phyloP scores from a whole-genome alignment of 2,113 vertebrate species.

The Menidia beryllina region DNA sequence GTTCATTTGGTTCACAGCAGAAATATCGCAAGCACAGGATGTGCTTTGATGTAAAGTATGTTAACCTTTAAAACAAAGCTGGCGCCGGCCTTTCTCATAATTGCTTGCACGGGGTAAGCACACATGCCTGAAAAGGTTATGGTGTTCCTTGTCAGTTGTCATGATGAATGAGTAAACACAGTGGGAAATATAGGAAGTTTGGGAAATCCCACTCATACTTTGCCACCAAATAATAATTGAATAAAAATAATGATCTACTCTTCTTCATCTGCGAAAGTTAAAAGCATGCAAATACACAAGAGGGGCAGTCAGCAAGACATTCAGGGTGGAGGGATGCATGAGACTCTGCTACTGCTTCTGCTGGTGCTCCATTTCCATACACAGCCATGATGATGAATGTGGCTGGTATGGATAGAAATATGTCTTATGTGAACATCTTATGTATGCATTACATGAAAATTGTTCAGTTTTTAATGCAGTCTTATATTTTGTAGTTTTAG shows the following conservation, averaged over 20 bases:
- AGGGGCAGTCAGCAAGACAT: slow-evolving; percentile 15
- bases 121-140: slow-evolving; percentile 78
- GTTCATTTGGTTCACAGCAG: slow-evolving; percentile 71
- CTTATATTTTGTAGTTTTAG: not conserved
- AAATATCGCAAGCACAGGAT: slow-evolving; percentile 71
- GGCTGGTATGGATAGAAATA: slow-evolving; percentile 16
- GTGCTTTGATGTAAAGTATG: slow-evolving; percentile 75
- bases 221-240: slow-evolving; percentile 5
- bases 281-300: slow-evolving; percentile 13
- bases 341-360: too few species aligned
- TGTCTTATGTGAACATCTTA: slow-evolving; percentile 4
- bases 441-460: slow-evolving; percentile 1
- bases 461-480: slow-evolving; percentile 15
- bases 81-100: slow-evolving; percentile 76
- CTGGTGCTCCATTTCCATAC: slow-evolving; percentile 29
- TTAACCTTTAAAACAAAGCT: slow-evolving; percentile 84
- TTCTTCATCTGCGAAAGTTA: slow-evolving; percentile 8
- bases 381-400: not conserved
- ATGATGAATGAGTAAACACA: slow-evolving; percentile 70
- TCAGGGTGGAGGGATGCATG: slow-evolving; percentile 11
- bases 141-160: slow-evolving; percentile 73
- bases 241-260: slow-evolving; percentile 13
- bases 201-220: slow-evolving; percentile 15
- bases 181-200: slow-evolving; percentile 62
- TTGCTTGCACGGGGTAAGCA: slow-evolving; percentile 75